These are phyloP conservation scores for Amblyjoppa proteus DNA, from an alignment of 2,888 invertebrate species.

Conservation along the genomic window DNA sequence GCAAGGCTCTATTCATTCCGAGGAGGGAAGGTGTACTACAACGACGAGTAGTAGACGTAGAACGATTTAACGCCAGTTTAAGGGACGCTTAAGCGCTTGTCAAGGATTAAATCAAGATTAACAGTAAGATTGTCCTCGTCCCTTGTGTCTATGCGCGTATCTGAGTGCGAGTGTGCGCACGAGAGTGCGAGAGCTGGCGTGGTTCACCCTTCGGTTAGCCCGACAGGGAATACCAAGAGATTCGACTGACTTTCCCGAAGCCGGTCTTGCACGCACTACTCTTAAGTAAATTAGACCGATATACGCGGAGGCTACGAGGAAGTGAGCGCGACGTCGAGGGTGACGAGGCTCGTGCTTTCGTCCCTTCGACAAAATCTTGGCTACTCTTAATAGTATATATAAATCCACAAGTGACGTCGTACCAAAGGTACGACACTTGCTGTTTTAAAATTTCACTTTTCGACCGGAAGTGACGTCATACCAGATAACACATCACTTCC, in stretches of 20 bases:
- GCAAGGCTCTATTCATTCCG: slow-evolving; percentile 54
- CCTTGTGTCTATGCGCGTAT: slow-evolving; percentile 68
- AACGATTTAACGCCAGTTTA: slow-evolving; percentile 82
- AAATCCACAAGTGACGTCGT: background rate
- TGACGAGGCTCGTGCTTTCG: slow-evolving; percentile 48
- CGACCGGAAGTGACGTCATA: too few relatives aligned
- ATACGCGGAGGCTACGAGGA: slow-evolving; percentile 50
- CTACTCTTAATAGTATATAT: slow-evolving; percentile 27
- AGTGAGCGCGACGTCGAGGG: slow-evolving; percentile 50
- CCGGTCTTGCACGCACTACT: slow-evolving; percentile 70
- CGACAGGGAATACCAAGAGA: slow-evolving; percentile 60
- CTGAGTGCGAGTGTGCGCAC: slow-evolving; percentile 35
- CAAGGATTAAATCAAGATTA: slow-evolving; percentile 85
- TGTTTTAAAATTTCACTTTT: background rate
- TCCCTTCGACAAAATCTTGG: slow-evolving; percentile 8
- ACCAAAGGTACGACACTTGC: background rate
- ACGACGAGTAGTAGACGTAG: slow-evolving; percentile 63
- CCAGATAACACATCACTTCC: too few relatives aligned
- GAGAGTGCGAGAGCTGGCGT: slow-evolving; percentile 49
- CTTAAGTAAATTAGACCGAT: slow-evolving; percentile 79
- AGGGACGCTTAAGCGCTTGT: slow-evolving; percentile 83
- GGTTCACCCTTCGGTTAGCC: slow-evolving; percentile 70
- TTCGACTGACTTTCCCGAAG: slow-evolving; percentile 66
- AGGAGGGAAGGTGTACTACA: slow-evolving; percentile 32
- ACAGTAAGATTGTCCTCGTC: slow-evolving; percentile 81